Conservation (phyloP, 2,888 invertebrate genomes). For the Eristalis arbustorum region DNA sequence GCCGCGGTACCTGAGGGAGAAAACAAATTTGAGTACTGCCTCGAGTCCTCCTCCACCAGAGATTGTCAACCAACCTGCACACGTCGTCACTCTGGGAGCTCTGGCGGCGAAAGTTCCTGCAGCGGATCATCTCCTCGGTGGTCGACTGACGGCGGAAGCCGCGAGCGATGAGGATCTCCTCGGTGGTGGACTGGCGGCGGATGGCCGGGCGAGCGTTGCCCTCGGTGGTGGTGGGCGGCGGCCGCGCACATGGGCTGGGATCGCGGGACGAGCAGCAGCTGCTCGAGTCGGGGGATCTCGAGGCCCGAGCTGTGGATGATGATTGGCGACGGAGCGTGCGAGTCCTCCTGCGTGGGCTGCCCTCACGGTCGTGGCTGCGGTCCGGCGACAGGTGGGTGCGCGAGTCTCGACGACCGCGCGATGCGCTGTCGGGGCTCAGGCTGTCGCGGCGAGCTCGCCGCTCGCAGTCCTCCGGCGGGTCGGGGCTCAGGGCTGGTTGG, state of each 20-base stretch:
- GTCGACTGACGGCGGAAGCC: constrained; percentile 95
- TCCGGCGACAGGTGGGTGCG: constrained; percentile 90
- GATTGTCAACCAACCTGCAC: constrained; percentile 75
- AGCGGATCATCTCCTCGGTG: constrained; percentile 95
- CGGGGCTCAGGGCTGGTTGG: constrained; percentile 91
- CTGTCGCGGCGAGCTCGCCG: constrained; percentile 89
- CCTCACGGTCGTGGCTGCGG: constrained; percentile 88
- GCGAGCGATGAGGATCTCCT: constrained; percentile 93
- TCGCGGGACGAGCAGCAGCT: constrained; percentile 90
- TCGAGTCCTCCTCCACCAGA: background rate
- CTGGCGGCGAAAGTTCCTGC: constrained; percentile 93
- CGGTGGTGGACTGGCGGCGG: constrained; percentile 93
- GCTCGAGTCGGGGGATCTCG: constrained; percentile 86
- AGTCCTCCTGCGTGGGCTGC: constrained; percentile 88
- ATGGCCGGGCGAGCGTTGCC: constrained; percentile 87
- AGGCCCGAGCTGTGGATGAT: constrained; percentile 86
- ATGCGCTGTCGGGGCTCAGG: constrained; percentile 94
- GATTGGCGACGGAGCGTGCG: constrained; percentile 89
- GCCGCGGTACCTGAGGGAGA: constrained; percentile 77
- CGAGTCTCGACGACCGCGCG: constrained; percentile 87
- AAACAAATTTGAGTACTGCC: background rate
- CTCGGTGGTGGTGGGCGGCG: constrained; percentile 81
- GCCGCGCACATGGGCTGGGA: constrained; percentile 89
- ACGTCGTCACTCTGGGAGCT: constrained; percentile 94
- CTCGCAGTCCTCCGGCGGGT: constrained; percentile 86